Evolutionary conservation across 2,797 vertebrate genomes (phyloP), one percentile per base, ranked within the genome.

Genomic region (Galaxias olidus): DNA sequence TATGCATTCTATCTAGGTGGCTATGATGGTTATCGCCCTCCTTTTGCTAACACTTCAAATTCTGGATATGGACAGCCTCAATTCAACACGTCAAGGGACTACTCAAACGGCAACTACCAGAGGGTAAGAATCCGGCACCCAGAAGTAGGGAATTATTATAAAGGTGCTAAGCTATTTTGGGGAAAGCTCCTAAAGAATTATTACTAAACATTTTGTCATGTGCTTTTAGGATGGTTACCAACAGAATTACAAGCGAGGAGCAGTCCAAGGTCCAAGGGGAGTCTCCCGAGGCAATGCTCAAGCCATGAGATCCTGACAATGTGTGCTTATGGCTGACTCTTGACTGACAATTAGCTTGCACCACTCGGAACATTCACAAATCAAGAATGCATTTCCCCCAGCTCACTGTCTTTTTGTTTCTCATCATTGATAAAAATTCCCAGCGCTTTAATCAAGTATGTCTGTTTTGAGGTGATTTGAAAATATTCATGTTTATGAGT

Each of bases 231-330:
- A 99, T 68, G 96, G 96, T 69, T 99, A 98, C 89, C 96, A 98
- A 85, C 96, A 93, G 85, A 98, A 96, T 88, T 99, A 97, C 89
- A 99, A 98, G 85, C 95, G 96, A 61, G 96, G 96, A 77, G 90
- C 94, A 79, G 95, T 95, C 80, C 97, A 96, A 86, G 96, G 96
- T 83, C 92, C 96, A 84, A 92, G 96, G 88, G 96, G 96, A 87
- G 92, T 94, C 69, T 92, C 96, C 77, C 94, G 97, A 94, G 96
- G 95, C 94, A 97, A 92, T 90, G 81, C 83, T 79, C 83, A 85
- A 88, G 86, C 86, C 75, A 91, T 88, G 81, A 87, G 90, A 74
- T 93, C 92, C 88, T 93, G 86, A 92, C 83, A 68, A 74, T 79
- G 82, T 88, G 81, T 82, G 68, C 78, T 57, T 10, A 10, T 90